A percentile compares a stretch with the other conserved stretches of the same genome.
phyloP scores from a whole-genome alignment of 1,140 invertebrate species.

The Drosophila tsacasi region DNA sequence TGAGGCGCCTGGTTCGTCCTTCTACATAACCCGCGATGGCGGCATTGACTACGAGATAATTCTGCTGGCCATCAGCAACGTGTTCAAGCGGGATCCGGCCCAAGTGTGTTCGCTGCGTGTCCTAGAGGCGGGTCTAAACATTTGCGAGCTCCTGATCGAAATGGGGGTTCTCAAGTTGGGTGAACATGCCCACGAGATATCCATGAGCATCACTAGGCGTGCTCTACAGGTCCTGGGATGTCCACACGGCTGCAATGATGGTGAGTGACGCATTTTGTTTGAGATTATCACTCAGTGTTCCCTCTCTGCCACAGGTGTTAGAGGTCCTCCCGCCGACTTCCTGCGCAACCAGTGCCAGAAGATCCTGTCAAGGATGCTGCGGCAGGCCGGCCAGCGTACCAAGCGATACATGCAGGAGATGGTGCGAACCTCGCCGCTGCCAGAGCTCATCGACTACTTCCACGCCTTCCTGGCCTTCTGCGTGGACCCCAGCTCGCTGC shows the following conservation, averaged over 20 bases:
- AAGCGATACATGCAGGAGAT: slow-evolving; percentile 93
- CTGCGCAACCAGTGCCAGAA: slow-evolving; percentile 94
- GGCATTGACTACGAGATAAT: slow-evolving; percentile 96
- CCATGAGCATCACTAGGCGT: slow-evolving; percentile 87
- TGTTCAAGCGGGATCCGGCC: slow-evolving; percentile 90
- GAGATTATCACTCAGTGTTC: slow-evolving; percentile 24
- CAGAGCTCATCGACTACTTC: slow-evolving; percentile 96
- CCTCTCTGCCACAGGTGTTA: slow-evolving; percentile 86
- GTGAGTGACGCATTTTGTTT: slow-evolving; percentile 20
- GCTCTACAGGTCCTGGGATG: slow-evolving; percentile 96
- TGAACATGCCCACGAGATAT: slow-evolving; percentile 86
- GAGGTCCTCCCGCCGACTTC: slow-evolving; percentile 95
- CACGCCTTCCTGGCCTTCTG: slow-evolving; percentile 98
- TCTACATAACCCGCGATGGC: slow-evolving; percentile 98
- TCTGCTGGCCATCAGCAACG: slow-evolving; percentile 94
- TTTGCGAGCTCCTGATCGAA: slow-evolving; percentile 95
- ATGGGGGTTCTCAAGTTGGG: slow-evolving; percentile 92
- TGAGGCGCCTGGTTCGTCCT: slow-evolving; percentile 94
- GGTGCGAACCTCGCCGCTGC: slow-evolving; percentile 90
- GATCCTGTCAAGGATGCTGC: slow-evolving; percentile 91
- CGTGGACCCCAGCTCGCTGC: slow-evolving; percentile 92
- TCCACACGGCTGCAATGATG: slow-evolving; percentile 91
- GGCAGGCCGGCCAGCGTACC: slow-evolving; percentile 89
- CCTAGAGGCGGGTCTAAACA: slow-evolving; percentile 95
- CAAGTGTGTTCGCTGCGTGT: slow-evolving; percentile 92